Conservation (phyloP, 2,113 vertebrate genomes). For the Salvelinus fontinalis region DNA sequence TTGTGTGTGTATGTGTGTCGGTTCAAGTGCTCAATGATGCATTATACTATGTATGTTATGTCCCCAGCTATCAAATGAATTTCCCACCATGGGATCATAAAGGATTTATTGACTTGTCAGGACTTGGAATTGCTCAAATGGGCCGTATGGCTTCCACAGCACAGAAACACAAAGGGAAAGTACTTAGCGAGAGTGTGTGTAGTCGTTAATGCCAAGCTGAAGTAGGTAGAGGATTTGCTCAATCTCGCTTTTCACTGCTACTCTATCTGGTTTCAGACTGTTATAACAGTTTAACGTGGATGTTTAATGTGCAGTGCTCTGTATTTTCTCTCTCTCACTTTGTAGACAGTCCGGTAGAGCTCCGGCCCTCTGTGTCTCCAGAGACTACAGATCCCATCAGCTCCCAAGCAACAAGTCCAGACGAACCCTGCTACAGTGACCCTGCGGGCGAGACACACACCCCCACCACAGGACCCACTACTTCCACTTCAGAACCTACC, state of each 20-base stretch:
- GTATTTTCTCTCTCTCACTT: conserved; percentile 11
- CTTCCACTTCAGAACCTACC: conserved; percentile 9
- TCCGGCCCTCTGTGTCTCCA: conserved; percentile 38
- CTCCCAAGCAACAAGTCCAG: neutral
- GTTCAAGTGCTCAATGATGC: too few species aligned
- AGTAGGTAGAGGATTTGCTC: neutral
- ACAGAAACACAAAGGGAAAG: neutral
- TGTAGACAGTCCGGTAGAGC: conserved; percentile 64
- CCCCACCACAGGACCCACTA: conserved; percentile 15
- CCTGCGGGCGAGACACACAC: neutral
- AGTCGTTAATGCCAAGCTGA: conserved; percentile 5
- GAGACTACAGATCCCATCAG: conserved; percentile 34
- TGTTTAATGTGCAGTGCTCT: neutral
- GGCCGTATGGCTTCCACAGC: neutral
- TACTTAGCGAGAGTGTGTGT: too few species aligned
- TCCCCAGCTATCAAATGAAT: neutral
- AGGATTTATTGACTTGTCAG: neutral
- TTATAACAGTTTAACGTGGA: neutral
- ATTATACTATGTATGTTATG: neutral
- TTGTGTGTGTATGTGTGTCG: too few species aligned
- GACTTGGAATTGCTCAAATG: neutral
- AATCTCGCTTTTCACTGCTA: neutral
- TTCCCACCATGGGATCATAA: neutral
- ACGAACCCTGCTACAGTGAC: conserved; percentile 25
- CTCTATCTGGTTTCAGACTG: neutral